phyloP scores from a whole-genome alignment of 2,113 vertebrate species.

The Cathartes aura region DNA sequence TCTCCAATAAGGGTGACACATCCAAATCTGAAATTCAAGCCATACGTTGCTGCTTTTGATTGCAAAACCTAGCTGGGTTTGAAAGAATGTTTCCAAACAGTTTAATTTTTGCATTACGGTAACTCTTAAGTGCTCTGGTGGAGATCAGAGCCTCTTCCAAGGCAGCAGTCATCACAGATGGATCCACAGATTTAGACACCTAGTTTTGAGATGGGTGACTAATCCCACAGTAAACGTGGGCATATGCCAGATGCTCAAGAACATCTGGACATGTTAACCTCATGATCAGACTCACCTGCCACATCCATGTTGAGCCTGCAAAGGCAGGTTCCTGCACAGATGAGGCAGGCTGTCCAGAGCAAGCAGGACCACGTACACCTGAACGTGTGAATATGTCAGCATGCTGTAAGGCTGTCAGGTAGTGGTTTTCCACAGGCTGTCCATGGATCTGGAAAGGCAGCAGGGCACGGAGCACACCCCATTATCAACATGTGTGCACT shows the following conservation, averaged over 20 bases:
- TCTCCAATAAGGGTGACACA: conserved; percentile 10
- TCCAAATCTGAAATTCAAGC: neutral
- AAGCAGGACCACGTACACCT: neutral
- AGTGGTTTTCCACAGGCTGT: neutral
- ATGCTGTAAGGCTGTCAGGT: neutral
- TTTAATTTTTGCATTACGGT: neutral
- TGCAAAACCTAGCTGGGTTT: neutral
- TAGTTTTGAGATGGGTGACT: neutral
- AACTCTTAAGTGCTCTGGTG: neutral
- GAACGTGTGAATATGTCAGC: neutral
- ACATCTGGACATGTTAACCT: neutral
- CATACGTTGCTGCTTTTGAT: neutral
- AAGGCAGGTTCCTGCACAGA: neutral
- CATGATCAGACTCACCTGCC: neutral
- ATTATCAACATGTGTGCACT: neutral
- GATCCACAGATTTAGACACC: neutral
- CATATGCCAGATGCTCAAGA: neutral
- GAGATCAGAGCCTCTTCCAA: neutral
- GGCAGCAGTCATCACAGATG: neutral
- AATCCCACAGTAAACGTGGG: neutral
- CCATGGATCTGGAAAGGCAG: neutral
- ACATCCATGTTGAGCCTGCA: neutral
- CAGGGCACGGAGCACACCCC: neutral
- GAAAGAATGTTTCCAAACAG: neutral
- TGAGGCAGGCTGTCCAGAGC: neutral